Percentiles rank a stretch among this genome's conserved stretches.
These are phyloP conservation scores for Amphipyra tragopoginis DNA, from an alignment of 2,888 invertebrate species.

Conservation along the genomic window DNA sequence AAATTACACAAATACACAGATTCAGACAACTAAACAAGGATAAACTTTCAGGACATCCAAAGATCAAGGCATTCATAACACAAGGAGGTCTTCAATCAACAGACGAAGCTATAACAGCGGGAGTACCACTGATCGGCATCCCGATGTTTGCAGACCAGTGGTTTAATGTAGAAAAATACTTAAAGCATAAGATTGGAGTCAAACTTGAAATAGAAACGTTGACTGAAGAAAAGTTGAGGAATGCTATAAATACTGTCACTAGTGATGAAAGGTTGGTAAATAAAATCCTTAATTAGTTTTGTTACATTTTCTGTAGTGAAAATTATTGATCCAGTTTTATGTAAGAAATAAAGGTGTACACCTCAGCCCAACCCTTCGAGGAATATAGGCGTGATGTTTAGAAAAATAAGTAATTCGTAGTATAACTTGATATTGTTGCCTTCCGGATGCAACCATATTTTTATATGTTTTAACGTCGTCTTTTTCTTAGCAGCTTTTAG, in stretches of 20 bases:
- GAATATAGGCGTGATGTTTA: too few relatives aligned
- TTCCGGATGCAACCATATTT: too few relatives aligned
- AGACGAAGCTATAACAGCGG: conserved; percentile 59
- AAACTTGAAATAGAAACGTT: conserved; percentile 25
- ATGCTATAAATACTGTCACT: conserved; percentile 26
- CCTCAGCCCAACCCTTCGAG: too few relatives aligned
- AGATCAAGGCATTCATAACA: conserved; percentile 52
- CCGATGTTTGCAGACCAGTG: conserved; percentile 59
- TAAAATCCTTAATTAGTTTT: neutral
- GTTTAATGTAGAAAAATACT: conserved; percentile 52
- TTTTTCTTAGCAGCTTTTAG: too few relatives aligned
- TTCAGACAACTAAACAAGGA: too few relatives aligned
- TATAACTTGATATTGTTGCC: too few relatives aligned
- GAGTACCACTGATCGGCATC: conserved; percentile 58
- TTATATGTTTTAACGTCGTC: too few relatives aligned
- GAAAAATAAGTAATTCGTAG: too few relatives aligned
- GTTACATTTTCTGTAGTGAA: too few relatives aligned
- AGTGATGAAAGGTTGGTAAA: conserved; percentile 21
- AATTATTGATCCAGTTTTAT: too few relatives aligned
- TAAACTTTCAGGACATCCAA: conserved; percentile 35
- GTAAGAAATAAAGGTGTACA: too few relatives aligned
- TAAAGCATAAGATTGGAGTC: conserved; percentile 29
- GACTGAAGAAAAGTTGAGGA: conserved; percentile 25
- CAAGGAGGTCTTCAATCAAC: conserved; percentile 63
- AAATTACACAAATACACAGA: too few relatives aligned